phyloP scores from a whole-genome alignment of 2,113 vertebrate species.

The Phaethornis superciliosus region DNA sequence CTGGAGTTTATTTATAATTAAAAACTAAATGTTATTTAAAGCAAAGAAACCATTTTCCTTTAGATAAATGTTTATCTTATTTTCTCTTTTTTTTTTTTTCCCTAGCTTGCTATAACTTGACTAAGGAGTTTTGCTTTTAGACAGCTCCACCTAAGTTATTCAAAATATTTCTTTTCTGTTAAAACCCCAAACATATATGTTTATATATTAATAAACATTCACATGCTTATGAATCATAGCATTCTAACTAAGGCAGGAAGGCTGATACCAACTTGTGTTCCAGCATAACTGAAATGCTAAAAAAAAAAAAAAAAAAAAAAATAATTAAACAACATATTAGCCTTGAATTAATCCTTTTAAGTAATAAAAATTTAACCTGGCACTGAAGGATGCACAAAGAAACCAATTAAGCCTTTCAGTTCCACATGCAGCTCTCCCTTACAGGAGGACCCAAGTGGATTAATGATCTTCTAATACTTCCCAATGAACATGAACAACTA shows the following conservation, averaged over 20 bases:
- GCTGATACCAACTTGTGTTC: not conserved
- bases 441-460: not conserved
- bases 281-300: not conserved
- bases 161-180: not conserved
- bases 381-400: not conserved
- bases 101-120: not conserved
- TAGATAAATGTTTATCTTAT: not conserved
- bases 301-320: not conserved
- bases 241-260: not conserved
- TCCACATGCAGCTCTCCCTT: not conserved
- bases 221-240: not conserved
- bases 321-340: not conserved
- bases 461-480: not conserved
- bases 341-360: not conserved
- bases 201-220: not conserved
- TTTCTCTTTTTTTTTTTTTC: not conserved
- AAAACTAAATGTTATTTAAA: not conserved
- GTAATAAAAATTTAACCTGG: not conserved
- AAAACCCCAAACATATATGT: rapidly evolving
- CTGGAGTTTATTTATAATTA: not conserved
- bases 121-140: not conserved
- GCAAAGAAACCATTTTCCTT: not conserved
- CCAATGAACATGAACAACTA: not conserved
- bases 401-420: not conserved
- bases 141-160: not conserved